phyloP scores from a whole-genome alignment of 2,113 vertebrate genomes.

The Cheilinus undulatus region DNA sequence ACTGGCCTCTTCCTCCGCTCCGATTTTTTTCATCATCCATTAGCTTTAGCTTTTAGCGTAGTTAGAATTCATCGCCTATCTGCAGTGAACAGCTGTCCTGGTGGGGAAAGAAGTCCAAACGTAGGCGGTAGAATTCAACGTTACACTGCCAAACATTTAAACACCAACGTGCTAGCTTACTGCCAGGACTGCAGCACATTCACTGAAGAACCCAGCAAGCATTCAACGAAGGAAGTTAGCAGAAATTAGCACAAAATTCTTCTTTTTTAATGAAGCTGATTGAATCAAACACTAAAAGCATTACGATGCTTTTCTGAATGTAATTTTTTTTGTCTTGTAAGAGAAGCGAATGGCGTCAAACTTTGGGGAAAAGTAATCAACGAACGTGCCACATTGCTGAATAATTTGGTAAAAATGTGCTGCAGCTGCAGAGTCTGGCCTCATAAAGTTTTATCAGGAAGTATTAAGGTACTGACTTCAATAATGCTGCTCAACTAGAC shows the following conservation, averaged over 20 bases:
- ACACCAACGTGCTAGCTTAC: background rate
- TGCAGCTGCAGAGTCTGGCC: background rate
- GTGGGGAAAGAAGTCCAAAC: background rate
- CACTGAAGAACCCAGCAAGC: slow-evolving; percentile 32
- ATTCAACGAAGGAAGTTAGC: background rate
- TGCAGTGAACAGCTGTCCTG: slow-evolving; percentile 15
- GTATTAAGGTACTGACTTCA: background rate
- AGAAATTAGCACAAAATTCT: slow-evolving; percentile 27
- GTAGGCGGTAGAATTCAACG: background rate
- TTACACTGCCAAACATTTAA: slow-evolving; percentile 48
- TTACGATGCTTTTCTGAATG: background rate
- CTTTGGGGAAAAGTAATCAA: background rate
- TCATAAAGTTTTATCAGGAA: background rate
- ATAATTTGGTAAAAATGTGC: background rate
- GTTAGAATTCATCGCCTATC: background rate
- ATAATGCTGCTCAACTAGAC: background rate
- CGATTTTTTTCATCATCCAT: background rate
- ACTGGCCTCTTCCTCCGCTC: slow-evolving; percentile 38
- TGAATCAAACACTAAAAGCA: background rate
- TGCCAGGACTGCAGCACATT: slow-evolving; percentile 33
- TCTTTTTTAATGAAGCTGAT: background rate
- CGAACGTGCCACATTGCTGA: too few relatives aligned
- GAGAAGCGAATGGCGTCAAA: background rate
- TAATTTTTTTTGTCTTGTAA: too few relatives aligned
- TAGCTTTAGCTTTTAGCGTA: slow-evolving; percentile 3